Evolutionary conservation across 2,113 vertebrate genomes (phyloP).

Genomic region (Salvelinus fontinalis): DNA sequence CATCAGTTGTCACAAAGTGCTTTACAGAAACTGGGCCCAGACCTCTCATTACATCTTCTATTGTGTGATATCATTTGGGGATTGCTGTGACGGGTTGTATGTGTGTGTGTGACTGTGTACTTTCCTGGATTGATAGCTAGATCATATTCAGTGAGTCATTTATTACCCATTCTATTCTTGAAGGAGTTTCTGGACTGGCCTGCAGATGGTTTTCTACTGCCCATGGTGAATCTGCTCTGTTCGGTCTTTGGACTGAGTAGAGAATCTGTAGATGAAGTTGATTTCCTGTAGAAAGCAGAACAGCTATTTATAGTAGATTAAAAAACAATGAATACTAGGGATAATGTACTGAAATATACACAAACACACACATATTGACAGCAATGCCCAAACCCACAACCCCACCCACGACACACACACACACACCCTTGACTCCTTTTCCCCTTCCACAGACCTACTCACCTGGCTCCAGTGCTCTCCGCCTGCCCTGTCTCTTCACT

Average conservation of each 20-base stretch:
- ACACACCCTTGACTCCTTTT: constrained; percentile 8
- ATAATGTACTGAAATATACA: too few relatives aligned
- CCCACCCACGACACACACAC: not conserved
- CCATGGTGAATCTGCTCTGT: constrained; percentile 18
- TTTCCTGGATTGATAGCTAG: too few relatives aligned
- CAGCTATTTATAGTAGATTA: not conserved
- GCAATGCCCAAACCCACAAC: not conserved
- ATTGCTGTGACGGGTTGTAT: too few relatives aligned
- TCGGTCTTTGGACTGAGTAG: constrained; percentile 30
- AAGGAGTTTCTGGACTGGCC: constrained; percentile 65
- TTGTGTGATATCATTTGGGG: not conserved
- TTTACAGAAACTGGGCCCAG: too few relatives aligned
- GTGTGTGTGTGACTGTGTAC: too few relatives aligned
- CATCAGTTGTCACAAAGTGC: too few relatives aligned
- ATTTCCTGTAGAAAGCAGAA: constrained; percentile 49
- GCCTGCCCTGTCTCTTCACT: constrained; percentile 46
- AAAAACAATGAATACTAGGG: not conserved
- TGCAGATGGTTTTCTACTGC: constrained; percentile 57
- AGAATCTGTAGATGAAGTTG: constrained; percentile 35
- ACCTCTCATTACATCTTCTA: not conserved
- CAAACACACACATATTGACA: not conserved
- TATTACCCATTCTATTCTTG: constrained; percentile 72
- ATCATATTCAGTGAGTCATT: not conserved
- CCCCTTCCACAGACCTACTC: not conserved
- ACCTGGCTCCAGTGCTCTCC: constrained; percentile 55